These are phyloP conservation scores for Pseudomyrmex concolor DNA, from an alignment of 1,140 invertebrate genomes.

Conservation along the genomic window DNA sequence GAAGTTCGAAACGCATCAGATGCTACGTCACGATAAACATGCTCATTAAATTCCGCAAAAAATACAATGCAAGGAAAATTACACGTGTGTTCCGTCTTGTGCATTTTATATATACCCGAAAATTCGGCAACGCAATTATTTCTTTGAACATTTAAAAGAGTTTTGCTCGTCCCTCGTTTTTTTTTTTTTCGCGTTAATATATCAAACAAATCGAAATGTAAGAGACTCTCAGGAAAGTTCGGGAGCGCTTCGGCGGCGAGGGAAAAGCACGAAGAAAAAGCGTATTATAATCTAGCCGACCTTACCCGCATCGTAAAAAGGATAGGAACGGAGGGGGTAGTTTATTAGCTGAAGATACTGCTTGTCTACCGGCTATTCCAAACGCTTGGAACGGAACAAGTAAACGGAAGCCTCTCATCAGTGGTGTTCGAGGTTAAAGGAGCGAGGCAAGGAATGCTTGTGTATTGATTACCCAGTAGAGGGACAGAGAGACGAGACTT, in stretches of 20 bases:
- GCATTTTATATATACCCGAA: too few relatives aligned
- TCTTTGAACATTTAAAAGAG: not conserved
- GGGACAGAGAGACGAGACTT: slow-evolving; percentile 68
- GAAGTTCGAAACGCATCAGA: slow-evolving; percentile 43
- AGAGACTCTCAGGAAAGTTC: slow-evolving; percentile 25
- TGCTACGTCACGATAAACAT: slow-evolving; percentile 34
- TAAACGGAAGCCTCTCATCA: slow-evolving; percentile 56
- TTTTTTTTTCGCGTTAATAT: not conserved
- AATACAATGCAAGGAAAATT: slow-evolving; percentile 18
- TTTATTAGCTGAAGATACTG: slow-evolving; percentile 67
- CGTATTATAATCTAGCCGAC: slow-evolving; percentile 55
- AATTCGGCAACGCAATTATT: not conserved
- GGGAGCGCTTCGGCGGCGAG: slow-evolving; percentile 11
- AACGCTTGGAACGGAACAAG: slow-evolving; percentile 53
- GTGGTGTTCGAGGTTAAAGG: slow-evolving; percentile 47
- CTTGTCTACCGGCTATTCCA: slow-evolving; percentile 45
- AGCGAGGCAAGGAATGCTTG: slow-evolving; percentile 71
- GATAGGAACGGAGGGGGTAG: slow-evolving; percentile 37
- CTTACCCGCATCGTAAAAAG: not conserved
- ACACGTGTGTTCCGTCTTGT: not conserved
- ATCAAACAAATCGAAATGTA: slow-evolving; percentile 30
- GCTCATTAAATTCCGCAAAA: slow-evolving; percentile 33
- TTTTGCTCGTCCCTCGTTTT: not conserved
- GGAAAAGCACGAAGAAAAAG: slow-evolving; percentile 4
- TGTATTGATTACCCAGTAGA: slow-evolving; percentile 81